phyloP scores from a whole-genome alignment of 2,888 invertebrate genomes.

The Loripinus fragilis region DNA sequence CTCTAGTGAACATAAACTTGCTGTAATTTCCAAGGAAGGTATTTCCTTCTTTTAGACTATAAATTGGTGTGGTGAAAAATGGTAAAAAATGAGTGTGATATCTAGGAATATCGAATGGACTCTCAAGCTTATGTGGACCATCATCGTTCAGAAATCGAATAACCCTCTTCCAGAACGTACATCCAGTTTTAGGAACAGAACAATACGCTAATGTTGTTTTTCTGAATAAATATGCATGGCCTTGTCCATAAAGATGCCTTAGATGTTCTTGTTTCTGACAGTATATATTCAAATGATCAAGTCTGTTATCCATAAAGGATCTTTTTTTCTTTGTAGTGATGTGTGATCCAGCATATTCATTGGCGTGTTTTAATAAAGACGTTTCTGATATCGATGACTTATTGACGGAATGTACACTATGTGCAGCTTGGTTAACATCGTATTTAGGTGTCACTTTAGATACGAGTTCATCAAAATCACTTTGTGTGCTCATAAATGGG shows the following conservation, averaged over 20 bases:
- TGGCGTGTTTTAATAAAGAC: too few species aligned
- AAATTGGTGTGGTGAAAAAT: slow-evolving; percentile 9
- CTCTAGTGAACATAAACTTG: slow-evolving; percentile 61
- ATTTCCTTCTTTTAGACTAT: not conserved
- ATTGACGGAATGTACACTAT: too few species aligned
- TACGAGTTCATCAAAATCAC: too few species aligned
- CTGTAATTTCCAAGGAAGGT: slow-evolving; percentile 13
- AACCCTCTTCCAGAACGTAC: slow-evolving; percentile 5
- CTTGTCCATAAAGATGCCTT: not conserved
- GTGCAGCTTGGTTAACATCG: too few species aligned
- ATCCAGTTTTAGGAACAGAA: not conserved
- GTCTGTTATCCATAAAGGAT: too few species aligned
- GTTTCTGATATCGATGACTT: too few species aligned
- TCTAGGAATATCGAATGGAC: slow-evolving; percentile 53
- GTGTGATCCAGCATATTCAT: too few species aligned
- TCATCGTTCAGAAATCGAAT: slow-evolving; percentile 2
- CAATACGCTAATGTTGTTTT: not conserved
- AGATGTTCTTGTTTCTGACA: not conserved
- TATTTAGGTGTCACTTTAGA: too few species aligned
- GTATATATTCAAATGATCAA: not conserved
- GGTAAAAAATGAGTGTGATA: slow-evolving; percentile 40
- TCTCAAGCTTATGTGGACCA: not conserved
- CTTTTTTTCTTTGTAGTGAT: too few species aligned
- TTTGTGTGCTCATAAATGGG: too few species aligned
- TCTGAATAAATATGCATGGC: not conserved